phyloP scores from a whole-genome alignment of 2,888 invertebrate genomes.

The Acanthosoma haemorrhoidale region DNA sequence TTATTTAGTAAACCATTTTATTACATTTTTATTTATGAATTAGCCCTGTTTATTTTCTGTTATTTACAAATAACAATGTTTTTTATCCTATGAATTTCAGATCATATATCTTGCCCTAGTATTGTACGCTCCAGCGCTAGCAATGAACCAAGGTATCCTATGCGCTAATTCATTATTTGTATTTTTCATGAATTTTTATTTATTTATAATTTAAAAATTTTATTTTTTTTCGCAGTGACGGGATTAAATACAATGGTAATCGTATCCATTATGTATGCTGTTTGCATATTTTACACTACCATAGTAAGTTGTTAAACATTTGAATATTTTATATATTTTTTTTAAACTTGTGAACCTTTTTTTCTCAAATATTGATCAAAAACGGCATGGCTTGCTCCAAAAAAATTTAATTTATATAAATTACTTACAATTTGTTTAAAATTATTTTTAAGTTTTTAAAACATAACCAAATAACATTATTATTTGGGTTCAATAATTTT shows the following conservation, averaged over 20 bases:
- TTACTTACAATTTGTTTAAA: too few relatives aligned
- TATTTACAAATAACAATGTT: background rate
- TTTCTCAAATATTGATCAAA: background rate
- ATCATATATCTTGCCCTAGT: constrained; percentile 50
- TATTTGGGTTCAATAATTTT: too few relatives aligned
- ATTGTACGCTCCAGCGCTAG: constrained; percentile 55
- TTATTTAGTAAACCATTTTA: background rate
- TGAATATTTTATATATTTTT: background rate
- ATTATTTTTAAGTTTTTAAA: too few relatives aligned
- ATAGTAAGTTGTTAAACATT: constrained; percentile 46
- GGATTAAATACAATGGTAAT: constrained; percentile 52
- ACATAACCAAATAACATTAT: too few relatives aligned
- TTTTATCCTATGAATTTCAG: constrained; percentile 41
- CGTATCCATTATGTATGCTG: constrained; percentile 50
- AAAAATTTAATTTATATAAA: too few relatives aligned
- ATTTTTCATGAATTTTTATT: background rate
- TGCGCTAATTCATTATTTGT: background rate
- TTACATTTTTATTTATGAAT: background rate
- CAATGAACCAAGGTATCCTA: constrained; percentile 48
- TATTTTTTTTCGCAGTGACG: constrained; percentile 48
- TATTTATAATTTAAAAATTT: background rate
- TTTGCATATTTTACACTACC: constrained; percentile 54
- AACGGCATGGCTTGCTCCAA: too few relatives aligned
- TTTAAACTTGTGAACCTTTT: background rate
- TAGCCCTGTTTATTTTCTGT: background rate